Percentiles rank a stretch among this genome's conserved stretches.
These are phyloP conservation scores for Leptinotarsa rubiginosa DNA, from an alignment of 2,888 invertebrate species.

Conservation along the genomic window DNA sequence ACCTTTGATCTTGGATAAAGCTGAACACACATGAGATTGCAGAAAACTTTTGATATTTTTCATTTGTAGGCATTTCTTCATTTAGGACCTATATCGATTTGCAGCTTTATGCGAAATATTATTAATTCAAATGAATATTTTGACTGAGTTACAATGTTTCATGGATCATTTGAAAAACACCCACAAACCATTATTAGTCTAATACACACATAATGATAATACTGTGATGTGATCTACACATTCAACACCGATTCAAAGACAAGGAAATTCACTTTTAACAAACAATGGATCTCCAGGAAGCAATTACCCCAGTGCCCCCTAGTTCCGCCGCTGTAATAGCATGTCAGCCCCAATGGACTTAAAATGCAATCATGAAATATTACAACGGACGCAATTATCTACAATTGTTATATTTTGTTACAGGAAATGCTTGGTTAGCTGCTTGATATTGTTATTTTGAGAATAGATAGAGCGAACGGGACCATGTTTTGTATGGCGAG, in stretches of 20 bases:
- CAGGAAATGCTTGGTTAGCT: conserved; percentile 21
- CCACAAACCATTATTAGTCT: too few species aligned
- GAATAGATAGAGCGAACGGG: conserved; percentile 6
- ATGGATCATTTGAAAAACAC: too few species aligned
- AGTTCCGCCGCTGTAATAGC: conserved; percentile 4
- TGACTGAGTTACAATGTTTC: too few species aligned
- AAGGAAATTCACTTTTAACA: not conserved
- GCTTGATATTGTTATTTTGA: conserved; percentile 17
- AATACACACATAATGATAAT: not conserved
- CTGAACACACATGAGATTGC: too few species aligned
- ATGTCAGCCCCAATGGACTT: conserved; percentile 18
- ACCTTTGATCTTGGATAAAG: too few species aligned
- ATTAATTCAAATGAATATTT: too few species aligned
- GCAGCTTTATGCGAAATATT: too few species aligned
- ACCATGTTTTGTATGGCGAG: conserved; percentile 1
- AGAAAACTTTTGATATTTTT: too few species aligned
- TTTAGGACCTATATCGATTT: too few species aligned
- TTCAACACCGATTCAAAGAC: not conserved
- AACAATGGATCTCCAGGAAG: conserved; percentile 9
- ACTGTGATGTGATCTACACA: not conserved
- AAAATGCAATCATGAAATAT: conserved; percentile 18
- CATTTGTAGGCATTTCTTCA: too few species aligned
- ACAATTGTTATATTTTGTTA: conserved; percentile 19
- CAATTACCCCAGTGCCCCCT: conserved; percentile 1
- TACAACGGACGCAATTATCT: conserved; percentile 19